Evolutionary conservation across 2,888 invertebrate species (phyloP), one percentile per base, ranked within the genome.

Genomic region (Carcina quercana): DNA sequence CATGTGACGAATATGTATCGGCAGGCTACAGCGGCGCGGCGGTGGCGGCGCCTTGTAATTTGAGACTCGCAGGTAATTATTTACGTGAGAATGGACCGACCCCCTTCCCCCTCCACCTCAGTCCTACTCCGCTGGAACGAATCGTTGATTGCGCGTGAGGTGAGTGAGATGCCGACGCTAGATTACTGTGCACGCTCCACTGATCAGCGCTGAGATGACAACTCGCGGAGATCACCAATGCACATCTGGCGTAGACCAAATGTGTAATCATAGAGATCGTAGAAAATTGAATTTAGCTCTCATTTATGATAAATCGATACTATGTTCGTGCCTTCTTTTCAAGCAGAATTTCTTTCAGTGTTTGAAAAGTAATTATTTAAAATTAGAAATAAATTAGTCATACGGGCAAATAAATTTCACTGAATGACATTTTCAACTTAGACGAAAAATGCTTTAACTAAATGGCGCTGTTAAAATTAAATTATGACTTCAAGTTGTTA

Each of bases 61-160:
- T 80, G 76, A 79, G 57, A 67, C 67, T 71, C 67, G 73, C 75
- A 74, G 73, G 76, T 80, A 80, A 83, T 80, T 83, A 80, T 83
- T 80, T 80, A 82, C 80, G 80, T 80, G 79, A 80, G 82, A 82
- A 74, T 75, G 76, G 69, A 51, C 59, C 59, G 52, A 46, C 43
- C 53, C 53, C 46, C 50, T 47, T 50, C 50, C 52, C 47, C 42
- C 43, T 44, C 48, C 51, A 45, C 43, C 37, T 43, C 36, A 37
- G 42, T 48, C 20, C 20, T 10, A 20, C 20, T 10, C 20, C 52
- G 45, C 66, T 65, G 79, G 73, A 74, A 79, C 80, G 75, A 82
- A 82, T 80, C 64, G 78, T 59, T 79, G 80, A 82, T 82, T 80
- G 74, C 79, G 65, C 66, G 56, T 48, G 66, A 61, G 61, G 48